Conservation (phyloP, 2,797 vertebrate species). For the Mustela erminea region DNA sequence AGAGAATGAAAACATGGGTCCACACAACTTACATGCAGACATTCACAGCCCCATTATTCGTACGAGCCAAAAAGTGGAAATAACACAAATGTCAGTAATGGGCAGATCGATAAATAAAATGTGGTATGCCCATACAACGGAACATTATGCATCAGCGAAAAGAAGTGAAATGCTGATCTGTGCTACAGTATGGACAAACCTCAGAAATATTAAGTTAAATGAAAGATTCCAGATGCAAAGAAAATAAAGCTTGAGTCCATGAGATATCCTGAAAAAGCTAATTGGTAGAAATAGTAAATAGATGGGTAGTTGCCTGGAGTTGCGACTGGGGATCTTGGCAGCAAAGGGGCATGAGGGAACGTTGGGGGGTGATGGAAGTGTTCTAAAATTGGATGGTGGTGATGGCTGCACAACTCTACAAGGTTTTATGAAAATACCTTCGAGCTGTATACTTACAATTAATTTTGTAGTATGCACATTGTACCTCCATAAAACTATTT, state of each 20-base stretch:
- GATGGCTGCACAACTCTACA: neutral
- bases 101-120: neutral
- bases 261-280: slow-evolving; percentile 12
- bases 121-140: neutral
- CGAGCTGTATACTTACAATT: neutral
- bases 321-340: neutral
- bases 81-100: neutral
- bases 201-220: slow-evolving; percentile 1
- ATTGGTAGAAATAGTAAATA: neutral
- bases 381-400: slow-evolving; percentile 23
- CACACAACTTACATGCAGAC: neutral
- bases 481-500: slow-evolving; percentile 12
- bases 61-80: neutral
- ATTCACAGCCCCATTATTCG: slow-evolving; percentile 32
- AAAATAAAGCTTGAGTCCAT: neutral
- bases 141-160: slow-evolving; percentile 20
- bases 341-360: neutral
- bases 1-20: slow-evolving; percentile 49
- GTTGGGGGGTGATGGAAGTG: neutral
- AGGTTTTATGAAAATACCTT: neutral
- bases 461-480: slow-evolving; percentile 35
- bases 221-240: slow-evolving; percentile 6
- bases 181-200: neutral
- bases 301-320: neutral
- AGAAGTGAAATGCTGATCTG: neutral